Conservation (phyloP, 2,113 vertebrate species). For the Platycercus adscitus region DNA sequence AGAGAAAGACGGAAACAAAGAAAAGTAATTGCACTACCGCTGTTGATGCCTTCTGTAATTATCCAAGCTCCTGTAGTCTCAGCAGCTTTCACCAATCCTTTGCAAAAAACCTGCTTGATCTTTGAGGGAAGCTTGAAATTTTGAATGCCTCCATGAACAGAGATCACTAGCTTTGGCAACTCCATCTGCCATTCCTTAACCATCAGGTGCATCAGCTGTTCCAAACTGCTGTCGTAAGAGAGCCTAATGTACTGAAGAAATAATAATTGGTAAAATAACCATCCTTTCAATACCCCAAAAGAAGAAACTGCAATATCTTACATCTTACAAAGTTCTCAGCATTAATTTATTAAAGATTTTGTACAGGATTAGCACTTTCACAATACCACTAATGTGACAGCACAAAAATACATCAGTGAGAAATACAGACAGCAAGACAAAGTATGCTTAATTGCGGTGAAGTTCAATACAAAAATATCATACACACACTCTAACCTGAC, state of each 20-base stretch:
- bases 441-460: fast-evolving
- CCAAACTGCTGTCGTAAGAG: constrained; percentile 87
- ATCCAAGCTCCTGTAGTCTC: constrained; percentile 96
- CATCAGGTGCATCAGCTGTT: constrained; percentile 89
- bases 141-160: constrained; percentile 89
- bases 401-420: not conserved
- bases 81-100: constrained; percentile 90
- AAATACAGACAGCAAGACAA: not conserved
- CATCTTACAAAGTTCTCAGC: not conserved
- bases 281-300: not conserved
- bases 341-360: not conserved
- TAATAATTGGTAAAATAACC: not conserved
- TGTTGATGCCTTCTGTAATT: constrained; percentile 92
- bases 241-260: constrained; percentile 87
- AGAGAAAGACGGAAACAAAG: not conserved
- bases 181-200: constrained; percentile 96
- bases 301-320: not conserved
- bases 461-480: not conserved
- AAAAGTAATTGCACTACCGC: constrained; percentile 72
- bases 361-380: not conserved
- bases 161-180: constrained; percentile 91
- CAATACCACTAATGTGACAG: not conserved
- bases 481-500: not conserved
- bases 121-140: constrained; percentile 88
- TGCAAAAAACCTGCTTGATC: constrained; percentile 87